A percentile compares a stretch with the other conserved stretches of the same genome.
Conservation (phyloP, 2,113 vertebrate species). For the Struthio camelus region DNA sequence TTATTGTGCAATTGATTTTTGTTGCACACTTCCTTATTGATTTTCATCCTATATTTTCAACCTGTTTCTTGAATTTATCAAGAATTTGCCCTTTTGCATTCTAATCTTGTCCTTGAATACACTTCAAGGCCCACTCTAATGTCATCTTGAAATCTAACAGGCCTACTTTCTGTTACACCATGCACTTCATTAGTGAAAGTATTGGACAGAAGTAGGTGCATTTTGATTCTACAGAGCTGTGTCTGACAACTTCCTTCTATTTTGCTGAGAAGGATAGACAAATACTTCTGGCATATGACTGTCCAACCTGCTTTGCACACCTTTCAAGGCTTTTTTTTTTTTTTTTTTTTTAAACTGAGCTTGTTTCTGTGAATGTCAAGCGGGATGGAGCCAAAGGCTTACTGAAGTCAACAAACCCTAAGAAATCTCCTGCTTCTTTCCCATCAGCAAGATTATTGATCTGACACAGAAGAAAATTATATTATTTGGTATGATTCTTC, state of each 20-base stretch:
- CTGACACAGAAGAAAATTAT: neutral
- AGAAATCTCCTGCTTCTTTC: neutral
- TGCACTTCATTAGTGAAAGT: neutral
- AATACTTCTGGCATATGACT: neutral
- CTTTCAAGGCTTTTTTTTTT: neutral
- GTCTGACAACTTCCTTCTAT: neutral
- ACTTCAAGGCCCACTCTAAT: neutral
- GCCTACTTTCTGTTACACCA: neutral
- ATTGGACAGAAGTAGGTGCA: neutral
- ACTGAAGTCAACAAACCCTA: neutral
- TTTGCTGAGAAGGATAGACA: neutral
- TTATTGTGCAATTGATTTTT: neutral
- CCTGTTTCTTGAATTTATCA: neutral
- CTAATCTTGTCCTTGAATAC: neutral
- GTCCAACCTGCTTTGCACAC: neutral
- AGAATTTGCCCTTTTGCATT: neutral
- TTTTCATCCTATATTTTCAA: neutral
- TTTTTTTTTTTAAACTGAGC: neutral
- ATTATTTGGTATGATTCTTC: neutral
- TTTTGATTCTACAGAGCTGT: neutral
- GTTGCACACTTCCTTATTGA: neutral
- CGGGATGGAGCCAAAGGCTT: neutral
- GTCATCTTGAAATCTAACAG: neutral
- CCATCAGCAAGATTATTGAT: neutral
- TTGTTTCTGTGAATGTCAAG: neutral